phyloP scores from a whole-genome alignment of 1,140 invertebrate genomes.

The Caenorhabditis latens region DNA sequence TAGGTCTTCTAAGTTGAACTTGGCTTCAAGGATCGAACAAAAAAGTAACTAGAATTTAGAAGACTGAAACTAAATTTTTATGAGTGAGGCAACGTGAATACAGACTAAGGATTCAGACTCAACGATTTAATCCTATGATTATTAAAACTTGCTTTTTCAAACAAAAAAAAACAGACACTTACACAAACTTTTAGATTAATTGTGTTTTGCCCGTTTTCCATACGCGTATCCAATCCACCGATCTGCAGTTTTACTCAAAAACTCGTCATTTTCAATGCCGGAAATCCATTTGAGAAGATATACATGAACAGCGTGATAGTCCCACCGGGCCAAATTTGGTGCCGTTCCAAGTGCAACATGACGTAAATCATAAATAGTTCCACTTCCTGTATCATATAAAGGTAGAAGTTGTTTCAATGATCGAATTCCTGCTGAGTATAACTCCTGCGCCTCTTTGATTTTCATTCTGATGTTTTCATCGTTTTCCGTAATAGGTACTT shows the following conservation, averaged over 20 bases:
- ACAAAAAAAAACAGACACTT: not conserved
- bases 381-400: slow-evolving; percentile 93
- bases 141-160: not conserved
- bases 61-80: too few relatives aligned
- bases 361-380: slow-evolving; percentile 94
- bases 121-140: too few relatives aligned
- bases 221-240: slow-evolving; percentile 96
- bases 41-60: too few relatives aligned
- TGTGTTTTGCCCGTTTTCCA: slow-evolving; percentile 92
- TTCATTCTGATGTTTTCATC: not conserved
- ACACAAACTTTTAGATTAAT: slow-evolving; percentile 80
- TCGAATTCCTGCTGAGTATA: slow-evolving; percentile 77
- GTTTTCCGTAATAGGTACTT: not conserved
- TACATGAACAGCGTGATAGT: slow-evolving; percentile 97
- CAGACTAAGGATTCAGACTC: too few relatives aligned
- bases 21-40: too few relatives aligned
- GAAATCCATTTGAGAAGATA: slow-evolving; percentile 92
- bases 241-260: slow-evolving; percentile 88
- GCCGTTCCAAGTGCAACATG: slow-evolving; percentile 88
- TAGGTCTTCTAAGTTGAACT: too few relatives aligned
- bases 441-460: slow-evolving; percentile 67
- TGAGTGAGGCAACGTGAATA: too few relatives aligned
- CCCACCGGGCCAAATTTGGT: slow-evolving; percentile 90
- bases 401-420: slow-evolving; percentile 89
- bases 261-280: slow-evolving; percentile 86